Evolutionary conservation across 2,797 vertebrate species (phyloP).

Genomic region (Intellagama lesueurii): DNA sequence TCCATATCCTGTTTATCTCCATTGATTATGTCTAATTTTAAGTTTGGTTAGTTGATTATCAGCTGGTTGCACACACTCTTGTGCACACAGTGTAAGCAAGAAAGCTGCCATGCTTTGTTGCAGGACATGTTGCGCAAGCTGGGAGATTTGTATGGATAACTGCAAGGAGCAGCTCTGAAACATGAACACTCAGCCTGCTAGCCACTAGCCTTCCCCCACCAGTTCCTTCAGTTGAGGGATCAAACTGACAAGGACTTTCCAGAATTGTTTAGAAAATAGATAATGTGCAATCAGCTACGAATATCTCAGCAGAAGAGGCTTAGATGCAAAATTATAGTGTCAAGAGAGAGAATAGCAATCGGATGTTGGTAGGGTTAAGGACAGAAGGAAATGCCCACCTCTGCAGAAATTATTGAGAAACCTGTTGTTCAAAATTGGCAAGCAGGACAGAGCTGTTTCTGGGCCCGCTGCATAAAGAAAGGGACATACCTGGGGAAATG

Average conservation of each 20-base stretch:
- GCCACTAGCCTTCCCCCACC: too few relatives aligned
- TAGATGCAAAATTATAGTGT: background rate
- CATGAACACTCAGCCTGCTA: background rate
- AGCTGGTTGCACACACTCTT: background rate
- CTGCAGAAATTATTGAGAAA: background rate
- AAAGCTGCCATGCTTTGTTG: background rate
- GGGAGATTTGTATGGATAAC: background rate
- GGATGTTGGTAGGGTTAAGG: background rate
- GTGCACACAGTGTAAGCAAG: background rate
- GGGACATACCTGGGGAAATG: too few relatives aligned
- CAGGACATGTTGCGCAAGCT: background rate
- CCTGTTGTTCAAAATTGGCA: background rate
- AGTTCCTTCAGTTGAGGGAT: background rate
- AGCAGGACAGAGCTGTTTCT: too few relatives aligned
- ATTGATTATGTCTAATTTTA: background rate
- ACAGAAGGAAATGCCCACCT: background rate
- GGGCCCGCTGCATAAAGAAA: background rate
- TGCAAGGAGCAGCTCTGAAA: background rate
- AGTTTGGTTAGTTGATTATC: background rate
- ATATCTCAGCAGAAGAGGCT: too few relatives aligned
- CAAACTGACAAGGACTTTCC: background rate
- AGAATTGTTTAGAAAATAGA: background rate
- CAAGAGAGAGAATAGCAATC: background rate
- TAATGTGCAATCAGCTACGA: background rate
- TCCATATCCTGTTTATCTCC: background rate